Evolutionary conservation across 1,140 invertebrate genomes (phyloP), one percentile per base, ranked within the genome.

Genomic region (Diorhabda elongata): DNA sequence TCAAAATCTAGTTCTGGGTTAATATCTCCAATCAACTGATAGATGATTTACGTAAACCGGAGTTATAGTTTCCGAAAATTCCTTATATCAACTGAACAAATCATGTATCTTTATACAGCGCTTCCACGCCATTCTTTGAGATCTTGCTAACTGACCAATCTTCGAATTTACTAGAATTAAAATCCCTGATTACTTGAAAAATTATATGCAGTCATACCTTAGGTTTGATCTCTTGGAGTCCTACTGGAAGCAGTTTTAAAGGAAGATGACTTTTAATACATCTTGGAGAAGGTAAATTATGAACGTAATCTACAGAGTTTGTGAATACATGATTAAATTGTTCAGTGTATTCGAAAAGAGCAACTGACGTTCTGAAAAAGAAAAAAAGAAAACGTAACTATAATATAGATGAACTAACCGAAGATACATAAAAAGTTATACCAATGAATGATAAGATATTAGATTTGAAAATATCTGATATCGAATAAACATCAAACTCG

Each of bases 191-290:
- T 26, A 26, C 26, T 26, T 26, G 26, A 26, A 26, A 26, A 26
- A 26, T 26, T 26, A 26, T 26, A 26, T 26, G 26, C 26, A 26
- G 26, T 26, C 63, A 70, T 77, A 91, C 90, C 84, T 92, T 92
- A 42, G 91, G 89, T 77, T 91, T 92, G 9, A 90, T 86, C 52
- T 81, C 81, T 2, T 86, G 83, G 9, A 93, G 84, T 72, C 90
- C 83, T 41, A 81, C 79, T 0, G 91, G 93, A 58, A 95, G 77
- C 41, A 95, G 81, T 44, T 88, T 85, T 81, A 87, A 88, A 1
- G 92, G 90, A 41, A 96, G 82, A 80, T 96, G 94, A n/a, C 90
- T 89, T 74, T 93, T 92, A 43, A 94, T 87, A 71, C 88, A 92
- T 67, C 93, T 84, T 1, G 91, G 91, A 7, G 88, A 85, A 44